Conservation (phyloP, 2,888 invertebrate species). For the Diploptera punctata region DNA sequence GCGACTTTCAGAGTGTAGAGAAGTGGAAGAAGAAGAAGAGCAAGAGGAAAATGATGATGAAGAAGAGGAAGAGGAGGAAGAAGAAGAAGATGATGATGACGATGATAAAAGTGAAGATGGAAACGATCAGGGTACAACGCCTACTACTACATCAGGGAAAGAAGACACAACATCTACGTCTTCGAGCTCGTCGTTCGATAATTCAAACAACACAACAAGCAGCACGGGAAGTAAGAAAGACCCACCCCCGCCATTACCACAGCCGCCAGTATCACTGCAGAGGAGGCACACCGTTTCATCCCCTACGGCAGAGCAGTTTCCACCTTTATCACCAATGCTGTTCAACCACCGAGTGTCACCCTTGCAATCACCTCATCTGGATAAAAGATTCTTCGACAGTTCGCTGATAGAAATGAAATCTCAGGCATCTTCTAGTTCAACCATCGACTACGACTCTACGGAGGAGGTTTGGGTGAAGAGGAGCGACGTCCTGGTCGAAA, state of each 20-base stretch:
- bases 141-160: constrained; percentile 11
- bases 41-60: constrained; percentile 37
- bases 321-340: constrained; percentile 22
- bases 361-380: constrained; percentile 69
- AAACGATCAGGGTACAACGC: constrained; percentile 10
- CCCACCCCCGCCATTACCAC: constrained; percentile 13
- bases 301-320: neutral
- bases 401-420: constrained; percentile 82
- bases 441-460: constrained; percentile 62
- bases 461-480: constrained; percentile 75
- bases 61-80: constrained; percentile 30
- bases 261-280: neutral
- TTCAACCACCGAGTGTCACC: constrained; percentile 53
- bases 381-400: constrained; percentile 82
- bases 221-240: neutral
- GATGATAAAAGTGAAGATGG: constrained; percentile 26
- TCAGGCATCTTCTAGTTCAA: constrained; percentile 67
- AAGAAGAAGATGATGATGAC: constrained; percentile 28
- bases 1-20: constrained; percentile 77
- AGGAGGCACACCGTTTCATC: constrained; percentile 3
- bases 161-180: constrained; percentile 21
- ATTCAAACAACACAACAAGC: constrained; percentile 6
- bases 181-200: constrained; percentile 11
- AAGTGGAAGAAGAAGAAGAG: constrained; percentile 40
- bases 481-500: constrained; percentile 53